Conservation (phyloP, 2,797 vertebrate genomes). For the Crocodylus rhombifer region DNA sequence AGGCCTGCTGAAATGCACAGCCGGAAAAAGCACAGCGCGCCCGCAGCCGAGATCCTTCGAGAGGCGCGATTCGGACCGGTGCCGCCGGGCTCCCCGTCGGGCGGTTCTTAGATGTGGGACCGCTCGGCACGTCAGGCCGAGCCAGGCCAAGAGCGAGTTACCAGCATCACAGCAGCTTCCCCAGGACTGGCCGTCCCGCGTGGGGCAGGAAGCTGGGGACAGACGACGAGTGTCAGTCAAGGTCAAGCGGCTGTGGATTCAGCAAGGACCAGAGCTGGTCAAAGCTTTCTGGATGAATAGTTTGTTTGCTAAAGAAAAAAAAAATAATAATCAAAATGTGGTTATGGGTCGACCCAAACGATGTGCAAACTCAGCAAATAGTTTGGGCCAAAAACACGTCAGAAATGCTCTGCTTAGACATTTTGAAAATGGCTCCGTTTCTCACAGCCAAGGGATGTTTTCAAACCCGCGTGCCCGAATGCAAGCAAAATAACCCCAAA, state of each 20-base stretch:
- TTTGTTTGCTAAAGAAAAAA: background rate
- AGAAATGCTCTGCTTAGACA: background rate
- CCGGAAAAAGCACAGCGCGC: accelerated
- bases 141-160: background rate
- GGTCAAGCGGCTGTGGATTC: background rate
- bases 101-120: background rate
- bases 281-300: background rate
- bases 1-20: background rate
- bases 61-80: accelerated
- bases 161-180: background rate
- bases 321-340: background rate
- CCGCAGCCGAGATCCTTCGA: background rate
- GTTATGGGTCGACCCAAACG: slow-evolving; percentile 43
- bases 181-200: background rate
- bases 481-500: background rate
- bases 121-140: slow-evolving; percentile 13
- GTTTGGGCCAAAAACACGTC: slow-evolving; percentile 43
- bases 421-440: background rate
- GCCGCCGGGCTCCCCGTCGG: slow-evolving; percentile 13
- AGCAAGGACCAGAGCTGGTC: background rate
- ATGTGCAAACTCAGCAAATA: slow-evolving; percentile 57
- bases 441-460: background rate
- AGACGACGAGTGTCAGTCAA: accelerated
- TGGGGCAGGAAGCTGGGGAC: background rate
- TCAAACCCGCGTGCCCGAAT: background rate